Evolutionary conservation across 2,888 invertebrate species (phyloP).

Genomic region (Anthophora plumipes): DNA sequence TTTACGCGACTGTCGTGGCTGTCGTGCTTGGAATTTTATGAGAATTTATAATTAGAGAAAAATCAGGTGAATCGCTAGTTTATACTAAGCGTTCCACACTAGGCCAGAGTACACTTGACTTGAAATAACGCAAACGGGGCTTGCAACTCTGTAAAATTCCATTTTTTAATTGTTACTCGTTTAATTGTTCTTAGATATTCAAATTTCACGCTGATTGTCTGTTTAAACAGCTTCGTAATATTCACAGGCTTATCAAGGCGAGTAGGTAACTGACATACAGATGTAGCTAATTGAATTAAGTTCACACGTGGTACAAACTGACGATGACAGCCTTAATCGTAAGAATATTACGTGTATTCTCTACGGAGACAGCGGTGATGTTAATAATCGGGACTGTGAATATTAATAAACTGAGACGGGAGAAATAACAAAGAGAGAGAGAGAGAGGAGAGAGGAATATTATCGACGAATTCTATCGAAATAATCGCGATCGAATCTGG

Average conservation of each 20-base stretch:
- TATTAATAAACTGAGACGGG: slow-evolving; percentile 29
- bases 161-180: too few species aligned
- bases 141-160: too few species aligned
- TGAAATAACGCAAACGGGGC: too few species aligned
- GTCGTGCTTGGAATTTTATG: too few species aligned
- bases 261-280: background rate
- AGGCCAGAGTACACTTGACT: too few species aligned
- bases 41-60: too few species aligned
- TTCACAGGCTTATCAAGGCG: background rate
- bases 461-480: slow-evolving; percentile 3
- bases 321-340: slow-evolving; percentile 8
- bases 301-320: background rate
- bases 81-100: too few species aligned
- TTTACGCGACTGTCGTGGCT: too few species aligned
- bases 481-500: background rate
- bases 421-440: background rate
- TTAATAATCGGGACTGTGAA: slow-evolving; percentile 37
- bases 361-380: slow-evolving; percentile 5
- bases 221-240: too few species aligned
- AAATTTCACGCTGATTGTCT: too few species aligned
- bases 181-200: too few species aligned
- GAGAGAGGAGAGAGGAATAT: background rate
- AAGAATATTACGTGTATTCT: slow-evolving; percentile 8
- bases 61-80: too few species aligned
- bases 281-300: slow-evolving; percentile 8